Evolutionary conservation across 2,888 invertebrate genomes (phyloP).

Genomic region (Phania funesta): DNA sequence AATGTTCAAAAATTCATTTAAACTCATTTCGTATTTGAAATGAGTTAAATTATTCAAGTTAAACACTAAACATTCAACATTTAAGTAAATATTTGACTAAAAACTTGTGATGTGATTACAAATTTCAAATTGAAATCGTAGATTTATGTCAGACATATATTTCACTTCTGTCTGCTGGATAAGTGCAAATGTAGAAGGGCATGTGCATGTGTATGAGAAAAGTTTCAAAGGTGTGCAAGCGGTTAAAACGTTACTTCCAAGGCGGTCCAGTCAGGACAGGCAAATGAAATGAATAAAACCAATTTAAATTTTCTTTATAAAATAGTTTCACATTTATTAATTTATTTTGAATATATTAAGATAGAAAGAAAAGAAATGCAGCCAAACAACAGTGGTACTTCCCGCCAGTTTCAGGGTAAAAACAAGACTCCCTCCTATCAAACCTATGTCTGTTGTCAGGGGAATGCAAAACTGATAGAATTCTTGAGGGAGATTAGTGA

Average conservation of each 20-base stretch:
- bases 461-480: not conserved
- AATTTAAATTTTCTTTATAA: too few species aligned
- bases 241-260: too few species aligned
- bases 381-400: too few species aligned
- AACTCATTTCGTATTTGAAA: slow-evolving; percentile 58
- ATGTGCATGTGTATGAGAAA: not conserved
- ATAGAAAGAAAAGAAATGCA: too few species aligned
- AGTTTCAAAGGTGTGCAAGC: slow-evolving; percentile 29
- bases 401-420: too few species aligned
- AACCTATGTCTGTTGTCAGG: too few species aligned
- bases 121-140: slow-evolving; percentile 58
- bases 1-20: slow-evolving; percentile 58
- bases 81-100: slow-evolving; percentile 63
- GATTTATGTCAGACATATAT: slow-evolving; percentile 8
- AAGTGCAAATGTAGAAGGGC: not conserved
- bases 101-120: slow-evolving; percentile 64
- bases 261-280: too few species aligned
- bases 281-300: too few species aligned
- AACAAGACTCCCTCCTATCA: too few species aligned
- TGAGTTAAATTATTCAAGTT: slow-evolving; percentile 64
- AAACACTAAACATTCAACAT: slow-evolving; percentile 63
- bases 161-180: too few species aligned
- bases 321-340: too few species aligned
- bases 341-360: too few species aligned
- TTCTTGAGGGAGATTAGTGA: not conserved